Base-by-base conservation (phyloP, 1,140 invertebrate species). In the Arion vulgaris region DNA sequence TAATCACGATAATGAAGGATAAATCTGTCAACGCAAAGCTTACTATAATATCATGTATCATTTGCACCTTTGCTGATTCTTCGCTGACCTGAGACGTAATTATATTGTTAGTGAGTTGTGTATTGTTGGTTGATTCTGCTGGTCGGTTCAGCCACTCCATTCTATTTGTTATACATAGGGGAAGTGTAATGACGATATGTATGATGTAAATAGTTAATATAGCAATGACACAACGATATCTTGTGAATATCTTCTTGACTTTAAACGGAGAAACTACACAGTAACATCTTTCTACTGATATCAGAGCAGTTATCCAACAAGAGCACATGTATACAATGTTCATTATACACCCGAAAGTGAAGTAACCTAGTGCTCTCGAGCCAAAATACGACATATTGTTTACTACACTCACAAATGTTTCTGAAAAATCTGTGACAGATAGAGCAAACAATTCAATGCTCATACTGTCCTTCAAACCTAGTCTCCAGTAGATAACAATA, bases 221-320 rank as follows among this genome's bases (percentile, higher is more conserved):
- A 38, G 26, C 71, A 26, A 72, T 26, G 41, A 41, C 19, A 19
- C 71, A 41, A 19, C 71, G 71, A 72, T 23, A 26, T 41, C 41
- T 39, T 38, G 71, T 72, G 38, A 72, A 72, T 2, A 72, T 41
- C 38, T 72, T 36, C n/a, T 72, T 72, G 23, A 72, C 71, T 19
- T n/a, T 39, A 38, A 72, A 72, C 0, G 71, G 71, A 28, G n/a
- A 72, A 4, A 72, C 71, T 15, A 72, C 71, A 72, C 71, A 72
- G 41, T n/a, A 72, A 45, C 71, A 72, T 72, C 71, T 72, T 41
- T 72, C 71, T 41, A 72, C n/a, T 5, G 71, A 5, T 39, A 72
- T 72, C 36, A 39, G 5, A 19, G 71, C 71, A 45, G 71, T 72
- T 36, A 72, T 72, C 71, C 71, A 72, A 45, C 71, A 72, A 1